Conservation (phyloP, 2,113 vertebrate species). For the Pachycephala philippinensis region DNA sequence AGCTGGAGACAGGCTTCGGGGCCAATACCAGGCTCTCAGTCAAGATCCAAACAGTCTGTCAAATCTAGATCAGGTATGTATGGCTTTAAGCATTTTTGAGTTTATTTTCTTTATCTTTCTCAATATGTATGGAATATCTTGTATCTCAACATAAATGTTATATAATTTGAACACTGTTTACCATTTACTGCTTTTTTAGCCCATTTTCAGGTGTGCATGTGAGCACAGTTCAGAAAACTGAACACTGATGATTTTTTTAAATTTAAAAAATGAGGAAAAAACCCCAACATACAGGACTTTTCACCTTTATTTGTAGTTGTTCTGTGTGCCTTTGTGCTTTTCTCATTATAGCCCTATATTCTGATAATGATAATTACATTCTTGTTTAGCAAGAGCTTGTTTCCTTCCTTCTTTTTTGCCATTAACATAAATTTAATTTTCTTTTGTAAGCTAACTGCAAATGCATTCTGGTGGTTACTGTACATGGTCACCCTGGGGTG, state of each 20-base stretch:
- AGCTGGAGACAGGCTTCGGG: slow-evolving; percentile 91
- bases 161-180: background rate
- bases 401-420: background rate
- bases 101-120: background rate
- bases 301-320: background rate
- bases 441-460: background rate
- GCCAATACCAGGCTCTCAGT: slow-evolving; percentile 94
- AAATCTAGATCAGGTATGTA: slow-evolving; percentile 91
- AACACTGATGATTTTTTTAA: background rate
- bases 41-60: slow-evolving; percentile 96
- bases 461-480: background rate
- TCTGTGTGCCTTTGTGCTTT: background rate
- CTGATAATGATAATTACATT: background rate
- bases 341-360: background rate
- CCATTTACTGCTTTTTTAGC: background rate
- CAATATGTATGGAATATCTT: background rate
- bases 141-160: background rate
- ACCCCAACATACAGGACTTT: background rate
- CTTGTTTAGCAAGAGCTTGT: background rate
- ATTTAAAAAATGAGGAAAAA: background rate
- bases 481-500: background rate
- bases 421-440: background rate
- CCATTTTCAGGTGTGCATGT: background rate
- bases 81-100: background rate
- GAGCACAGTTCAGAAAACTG: background rate